Base-by-base conservation (phyloP, 2,888 invertebrate species). In the Steromphala cineraria region DNA sequence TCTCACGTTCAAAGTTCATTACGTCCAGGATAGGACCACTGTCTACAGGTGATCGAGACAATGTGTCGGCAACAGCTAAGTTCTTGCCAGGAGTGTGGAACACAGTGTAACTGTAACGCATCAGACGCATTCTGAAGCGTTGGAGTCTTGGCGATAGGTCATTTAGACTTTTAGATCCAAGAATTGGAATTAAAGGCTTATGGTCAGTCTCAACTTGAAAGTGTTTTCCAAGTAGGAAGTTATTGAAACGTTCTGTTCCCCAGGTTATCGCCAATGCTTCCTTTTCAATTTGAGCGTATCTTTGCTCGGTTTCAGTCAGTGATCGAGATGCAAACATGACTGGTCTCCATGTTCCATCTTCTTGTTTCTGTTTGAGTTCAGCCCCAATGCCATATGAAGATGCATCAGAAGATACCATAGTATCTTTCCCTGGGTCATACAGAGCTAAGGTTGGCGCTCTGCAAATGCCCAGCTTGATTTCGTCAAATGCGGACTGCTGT, bases 281-380 rank as follows among this genome's bases (percentile, higher is more conserved):
- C 31, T 79, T 67, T 75, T 85, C 79, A 10, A 83, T 86, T 53
- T 86, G 80, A 10, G 82, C 55, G 56, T 84, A 83, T 15, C 81
- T 53, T 17, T 53, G n/a, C 52, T 62, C 40, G 19, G 85, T 81
- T 31, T 78, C 76, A 0, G 86, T 87, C 7, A 89, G 75, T 1
- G 87, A 76, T 81, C 86, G 87, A 0, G 87, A 88, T 28, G 89
- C 87, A 76, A 83, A 90, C 1, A 83, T 82, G 2, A 89, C 82
- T 0, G 85, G 87, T 56, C 67, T 80, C n/a, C 46, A 46, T 46
- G 46, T 46, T 46, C 10, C 46, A 46, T 46, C 8, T 13, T 46
- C 46, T 10, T 46, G 46, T 13, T 46, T 46, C 46, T 46, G 46
- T 46, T 46, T 46, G 10, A 46, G 46, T 46, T 46, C 46, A 5